These are phyloP conservation scores for Polietes domitor DNA, from an alignment of 2,888 invertebrate species.

Conservation along the genomic window DNA sequence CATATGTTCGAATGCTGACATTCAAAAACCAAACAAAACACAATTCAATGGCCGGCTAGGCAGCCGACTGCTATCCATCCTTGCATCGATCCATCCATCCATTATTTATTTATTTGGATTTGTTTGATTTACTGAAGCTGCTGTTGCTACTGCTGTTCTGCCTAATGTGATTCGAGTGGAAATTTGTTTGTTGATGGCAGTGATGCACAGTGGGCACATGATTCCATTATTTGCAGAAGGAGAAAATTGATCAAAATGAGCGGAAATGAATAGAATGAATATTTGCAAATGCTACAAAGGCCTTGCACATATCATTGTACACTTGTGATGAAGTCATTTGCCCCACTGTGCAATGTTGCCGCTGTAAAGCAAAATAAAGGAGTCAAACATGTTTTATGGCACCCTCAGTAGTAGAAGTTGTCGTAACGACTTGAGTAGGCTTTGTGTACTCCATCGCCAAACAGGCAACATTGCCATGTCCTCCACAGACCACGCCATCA, in stretches of 20 bases:
- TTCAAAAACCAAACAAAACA: slow-evolving; percentile 14
- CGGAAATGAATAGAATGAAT: no score
- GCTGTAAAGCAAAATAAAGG: not conserved
- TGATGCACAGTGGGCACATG: not conserved
- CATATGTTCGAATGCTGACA: slow-evolving; percentile 3
- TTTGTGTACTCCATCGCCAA: not conserved
- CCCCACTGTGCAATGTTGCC: not conserved
- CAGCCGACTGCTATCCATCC: not conserved
- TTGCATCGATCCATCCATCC: slow-evolving; percentile 38
- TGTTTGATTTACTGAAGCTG: slow-evolving; percentile 54
- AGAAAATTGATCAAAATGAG: no score
- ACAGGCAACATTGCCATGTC: not conserved
- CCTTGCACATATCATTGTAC: no score
- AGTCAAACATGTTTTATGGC: slow-evolving; percentile 5
- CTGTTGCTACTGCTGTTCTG: not conserved
- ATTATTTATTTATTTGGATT: slow-evolving; percentile 54
- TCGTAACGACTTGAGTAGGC: not conserved
- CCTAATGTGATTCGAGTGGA: not conserved
- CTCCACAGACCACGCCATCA: not conserved
- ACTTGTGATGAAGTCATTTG: not conserved
- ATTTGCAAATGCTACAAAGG: no score
- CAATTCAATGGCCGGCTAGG: not conserved
- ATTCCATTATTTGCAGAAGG: no score
- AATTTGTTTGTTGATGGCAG: not conserved
- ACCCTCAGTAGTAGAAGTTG: not conserved